These are phyloP conservation scores for Callospermophilus lateralis DNA, from an alignment of 2,113 vertebrate species.

Conservation along the genomic window DNA sequence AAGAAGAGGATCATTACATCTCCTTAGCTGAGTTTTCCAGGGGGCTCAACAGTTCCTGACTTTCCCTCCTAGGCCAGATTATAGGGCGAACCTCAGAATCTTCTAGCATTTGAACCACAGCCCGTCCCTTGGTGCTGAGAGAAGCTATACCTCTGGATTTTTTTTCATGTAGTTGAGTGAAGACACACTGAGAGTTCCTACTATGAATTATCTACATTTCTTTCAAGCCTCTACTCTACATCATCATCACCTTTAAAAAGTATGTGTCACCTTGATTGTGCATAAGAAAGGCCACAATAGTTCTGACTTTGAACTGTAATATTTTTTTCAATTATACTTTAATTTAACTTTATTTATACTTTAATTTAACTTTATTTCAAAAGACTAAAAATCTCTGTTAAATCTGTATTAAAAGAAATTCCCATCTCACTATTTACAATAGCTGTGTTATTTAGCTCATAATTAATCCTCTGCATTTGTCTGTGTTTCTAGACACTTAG, in stretches of 20 bases:
- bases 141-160: neutral
- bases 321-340: conserved; percentile 1
- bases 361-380: conserved; percentile 43
- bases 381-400: conserved; percentile 38
- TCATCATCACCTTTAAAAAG: neutral
- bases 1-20: neutral
- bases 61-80: neutral
- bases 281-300: neutral
- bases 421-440: neutral
- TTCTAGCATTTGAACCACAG: neutral
- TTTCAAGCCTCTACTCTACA: neutral
- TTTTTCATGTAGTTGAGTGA: neutral
- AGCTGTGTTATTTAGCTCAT: neutral
- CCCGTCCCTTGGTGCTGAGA: neutral
- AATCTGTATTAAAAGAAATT: conserved; percentile 47
- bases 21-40: neutral
- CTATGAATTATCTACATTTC: neutral
- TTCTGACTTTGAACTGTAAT: neutral
- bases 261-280: neutral
- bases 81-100: neutral
- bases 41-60: neutral
- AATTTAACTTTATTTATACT: conserved; percentile 20
- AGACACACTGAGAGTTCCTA: neutral
- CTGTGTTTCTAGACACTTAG: neutral
- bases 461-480: neutral